Evolutionary conservation across 2,113 vertebrate genomes (phyloP).

Genomic region (Chelonoidis abingdonii): DNA sequence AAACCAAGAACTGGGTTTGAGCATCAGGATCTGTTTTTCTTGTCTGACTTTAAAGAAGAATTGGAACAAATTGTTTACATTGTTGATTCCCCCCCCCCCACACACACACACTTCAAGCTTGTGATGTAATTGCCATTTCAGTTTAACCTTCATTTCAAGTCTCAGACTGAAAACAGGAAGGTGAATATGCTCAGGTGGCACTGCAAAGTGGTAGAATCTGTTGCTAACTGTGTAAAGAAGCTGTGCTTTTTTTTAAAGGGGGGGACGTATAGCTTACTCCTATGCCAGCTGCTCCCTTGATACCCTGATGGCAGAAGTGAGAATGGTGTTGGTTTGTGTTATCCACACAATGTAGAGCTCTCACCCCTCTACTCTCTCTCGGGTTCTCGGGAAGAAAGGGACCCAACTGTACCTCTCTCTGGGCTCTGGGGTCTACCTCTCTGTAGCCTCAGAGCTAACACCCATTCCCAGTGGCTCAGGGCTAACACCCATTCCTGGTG

Average conservation of each 20-base stretch:
- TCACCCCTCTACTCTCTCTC: background rate
- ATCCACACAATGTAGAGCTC: background rate
- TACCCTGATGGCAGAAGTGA: background rate
- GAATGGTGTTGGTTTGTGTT: background rate
- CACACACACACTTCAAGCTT: conserved; percentile 9
- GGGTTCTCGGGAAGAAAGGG: background rate
- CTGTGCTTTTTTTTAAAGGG: background rate
- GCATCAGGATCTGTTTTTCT: conserved; percentile 31
- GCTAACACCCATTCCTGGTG: background rate
- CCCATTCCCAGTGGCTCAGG: too few relatives aligned
- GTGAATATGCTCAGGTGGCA: background rate
- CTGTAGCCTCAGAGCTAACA: background rate
- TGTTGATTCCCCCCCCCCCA: background rate
- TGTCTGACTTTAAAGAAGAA: conserved; percentile 54
- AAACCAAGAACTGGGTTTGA: conserved; percentile 62
- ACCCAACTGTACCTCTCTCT: background rate
- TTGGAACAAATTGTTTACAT: conserved; percentile 36
- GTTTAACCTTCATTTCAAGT: conserved; percentile 54
- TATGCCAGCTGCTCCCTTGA: background rate
- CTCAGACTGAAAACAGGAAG: conserved; percentile 24
- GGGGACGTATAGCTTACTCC: background rate
- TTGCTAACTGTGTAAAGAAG: background rate
- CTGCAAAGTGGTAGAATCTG: background rate
- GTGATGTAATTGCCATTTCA: conserved; percentile 20
- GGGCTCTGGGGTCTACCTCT: background rate